These are phyloP conservation scores for Netelia inedita DNA, from an alignment of 2,888 invertebrate species.

Conservation along the genomic window DNA sequence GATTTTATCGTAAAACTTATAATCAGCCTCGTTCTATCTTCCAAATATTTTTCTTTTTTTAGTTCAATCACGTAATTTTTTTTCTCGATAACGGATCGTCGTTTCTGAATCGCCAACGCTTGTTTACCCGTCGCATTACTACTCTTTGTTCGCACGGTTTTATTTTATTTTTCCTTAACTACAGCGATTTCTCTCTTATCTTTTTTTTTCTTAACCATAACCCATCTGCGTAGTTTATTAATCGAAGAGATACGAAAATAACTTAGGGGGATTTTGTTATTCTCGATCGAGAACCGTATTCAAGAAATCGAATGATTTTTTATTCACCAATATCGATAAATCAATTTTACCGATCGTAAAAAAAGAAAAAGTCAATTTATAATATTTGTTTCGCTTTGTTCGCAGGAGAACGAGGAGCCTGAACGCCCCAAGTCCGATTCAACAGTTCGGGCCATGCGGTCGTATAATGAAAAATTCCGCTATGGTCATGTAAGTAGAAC, in stretches of 20 bases:
- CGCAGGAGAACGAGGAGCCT: slow-evolving; percentile 96
- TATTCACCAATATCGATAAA: too few species aligned
- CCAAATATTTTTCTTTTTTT: background rate
- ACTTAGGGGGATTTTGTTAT: too few species aligned
- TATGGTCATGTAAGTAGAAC: slow-evolving; percentile 96
- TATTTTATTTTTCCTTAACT: background rate
- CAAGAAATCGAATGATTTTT: too few species aligned
- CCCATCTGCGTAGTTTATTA: too few species aligned
- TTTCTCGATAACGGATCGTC: background rate
- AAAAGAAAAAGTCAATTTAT: background rate
- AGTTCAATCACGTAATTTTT: background rate
- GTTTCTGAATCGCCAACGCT: background rate
- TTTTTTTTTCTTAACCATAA: background rate
- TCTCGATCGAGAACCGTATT: too few species aligned
- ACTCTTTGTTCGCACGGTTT: background rate
- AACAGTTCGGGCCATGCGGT: slow-evolving; percentile 99
- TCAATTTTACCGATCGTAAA: too few species aligned
- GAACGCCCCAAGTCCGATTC: slow-evolving; percentile 98
- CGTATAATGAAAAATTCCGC: slow-evolving; percentile 98
- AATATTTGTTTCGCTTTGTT: slow-evolving; percentile 74
- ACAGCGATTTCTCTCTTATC: background rate
- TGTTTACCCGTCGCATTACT: background rate
- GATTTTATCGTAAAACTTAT: slow-evolving; percentile 24
- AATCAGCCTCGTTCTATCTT: slow-evolving; percentile 14
- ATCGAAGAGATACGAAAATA: too few species aligned